Conservation (phyloP, 2,888 invertebrate genomes). For the Drosophila niveifrons region DNA sequence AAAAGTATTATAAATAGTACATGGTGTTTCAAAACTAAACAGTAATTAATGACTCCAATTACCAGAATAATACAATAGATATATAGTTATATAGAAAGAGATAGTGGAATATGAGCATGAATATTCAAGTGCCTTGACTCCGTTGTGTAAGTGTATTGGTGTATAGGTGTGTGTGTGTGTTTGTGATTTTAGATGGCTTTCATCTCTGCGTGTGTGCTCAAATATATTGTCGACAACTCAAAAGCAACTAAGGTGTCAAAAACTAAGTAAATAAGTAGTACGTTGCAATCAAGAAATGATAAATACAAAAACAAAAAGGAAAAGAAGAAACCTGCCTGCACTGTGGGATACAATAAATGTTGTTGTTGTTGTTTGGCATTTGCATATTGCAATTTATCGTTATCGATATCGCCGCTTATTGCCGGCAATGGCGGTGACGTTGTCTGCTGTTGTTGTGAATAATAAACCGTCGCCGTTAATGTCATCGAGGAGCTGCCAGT, state of each 20-base stretch:
- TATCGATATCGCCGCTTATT: conserved; percentile 26
- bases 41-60: conserved; percentile 31
- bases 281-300: conserved; percentile 18
- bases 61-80: conserved; percentile 18
- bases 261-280: conserved; percentile 35
- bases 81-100: not conserved
- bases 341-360: conserved; percentile 67
- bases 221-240: conserved; percentile 42
- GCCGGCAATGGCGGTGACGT: conserved; percentile 28
- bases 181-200: conserved; percentile 20
- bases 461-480: conserved; percentile 71
- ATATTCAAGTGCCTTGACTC: conserved; percentile 18
- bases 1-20: not conserved
- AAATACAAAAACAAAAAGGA: conserved; percentile 43
- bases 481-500: conserved; percentile 55
- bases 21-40: conserved; percentile 25
- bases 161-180: conserved; percentile 9
- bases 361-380: conserved; percentile 55
- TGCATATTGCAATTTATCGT: conserved; percentile 55
- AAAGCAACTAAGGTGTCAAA: conserved; percentile 48
- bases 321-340: conserved; percentile 77
- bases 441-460: conserved; percentile 64
- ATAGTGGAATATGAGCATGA: conserved; percentile 14
- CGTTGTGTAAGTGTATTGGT: conserved; percentile 21
- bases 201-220: conserved; percentile 28